These are phyloP conservation scores for Porphyrio hochstetteri DNA, from an alignment of 2,113 vertebrate species.

Conservation along the genomic window DNA sequence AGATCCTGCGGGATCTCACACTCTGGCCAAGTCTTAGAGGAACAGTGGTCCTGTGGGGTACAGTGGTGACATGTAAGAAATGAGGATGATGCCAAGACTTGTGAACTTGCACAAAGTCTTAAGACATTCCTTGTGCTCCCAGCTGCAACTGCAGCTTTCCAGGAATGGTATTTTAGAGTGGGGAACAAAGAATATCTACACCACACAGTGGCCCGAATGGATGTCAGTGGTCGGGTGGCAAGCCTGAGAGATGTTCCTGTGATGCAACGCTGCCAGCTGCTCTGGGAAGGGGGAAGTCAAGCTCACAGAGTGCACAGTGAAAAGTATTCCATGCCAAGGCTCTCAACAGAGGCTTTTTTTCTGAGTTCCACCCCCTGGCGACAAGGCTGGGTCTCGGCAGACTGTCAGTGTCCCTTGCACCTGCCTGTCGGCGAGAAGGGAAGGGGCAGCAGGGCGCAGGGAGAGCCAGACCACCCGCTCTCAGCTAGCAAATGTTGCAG, in stretches of 20 bases:
- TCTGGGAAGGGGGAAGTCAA: background rate
- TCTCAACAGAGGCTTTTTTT: background rate
- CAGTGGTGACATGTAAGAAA: background rate
- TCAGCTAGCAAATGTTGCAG: background rate
- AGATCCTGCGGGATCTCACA: background rate
- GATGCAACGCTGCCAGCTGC: background rate
- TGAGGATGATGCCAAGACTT: background rate
- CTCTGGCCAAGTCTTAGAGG: background rate
- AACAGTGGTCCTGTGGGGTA: rapidly evolving
- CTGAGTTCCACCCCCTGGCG: background rate
- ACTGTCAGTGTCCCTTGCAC: background rate
- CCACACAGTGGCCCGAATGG: background rate
- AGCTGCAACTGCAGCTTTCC: background rate
- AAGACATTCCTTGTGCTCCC: background rate
- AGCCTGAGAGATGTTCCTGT: background rate
- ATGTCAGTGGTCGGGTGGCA: rapidly evolving
- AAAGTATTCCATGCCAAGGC: background rate
- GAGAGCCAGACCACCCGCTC: background rate
- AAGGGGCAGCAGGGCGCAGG: background rate
- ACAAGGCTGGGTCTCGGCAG: background rate
- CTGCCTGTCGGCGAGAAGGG: background rate
- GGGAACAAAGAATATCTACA: background rate
- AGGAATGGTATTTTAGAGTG: background rate
- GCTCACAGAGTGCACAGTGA: background rate
- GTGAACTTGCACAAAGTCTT: background rate